Conservation (phyloP, 2,113 vertebrate genomes). For the Acanthochromis polyacanthus region DNA sequence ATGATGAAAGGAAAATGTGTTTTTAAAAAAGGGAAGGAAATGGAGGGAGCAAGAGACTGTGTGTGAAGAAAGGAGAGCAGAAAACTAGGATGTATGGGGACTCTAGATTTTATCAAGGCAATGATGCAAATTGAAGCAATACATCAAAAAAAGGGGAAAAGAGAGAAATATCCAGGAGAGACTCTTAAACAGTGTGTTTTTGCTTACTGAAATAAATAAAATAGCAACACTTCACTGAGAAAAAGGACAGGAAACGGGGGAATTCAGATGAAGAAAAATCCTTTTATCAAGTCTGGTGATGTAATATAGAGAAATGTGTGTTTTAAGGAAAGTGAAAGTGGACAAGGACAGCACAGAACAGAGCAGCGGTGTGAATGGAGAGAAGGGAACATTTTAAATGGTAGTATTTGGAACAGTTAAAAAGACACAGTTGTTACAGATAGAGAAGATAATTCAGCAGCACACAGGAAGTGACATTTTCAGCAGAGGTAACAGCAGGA, state of each 20-base stretch:
- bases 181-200: not conserved
- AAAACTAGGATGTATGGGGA: conserved; percentile 20
- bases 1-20: conserved; percentile 1
- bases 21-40: not conserved
- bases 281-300: conserved; percentile 34
- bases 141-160: conserved; percentile 22
- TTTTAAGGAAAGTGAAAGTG: conserved; percentile 6
- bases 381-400: not conserved
- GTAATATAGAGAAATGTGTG: conserved; percentile 46
- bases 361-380: not conserved
- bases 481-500: not conserved
- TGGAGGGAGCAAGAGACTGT: not conserved
- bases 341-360: not conserved
- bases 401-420: not conserved
- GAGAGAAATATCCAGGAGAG: conserved; percentile 23
- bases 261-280: not conserved
- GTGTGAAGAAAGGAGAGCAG: conserved; percentile 10
- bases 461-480: conserved; percentile 3
- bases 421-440: not conserved
- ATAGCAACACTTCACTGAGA: not conserved
- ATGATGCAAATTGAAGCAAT: conserved; percentile 68
- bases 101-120: conserved; percentile 52
- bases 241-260: not conserved
- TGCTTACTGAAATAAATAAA: conserved; percentile 10
- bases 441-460: not conserved